Conservation (phyloP, 1,140 invertebrate genomes). For the Pseudomyrmex gracilis region DNA sequence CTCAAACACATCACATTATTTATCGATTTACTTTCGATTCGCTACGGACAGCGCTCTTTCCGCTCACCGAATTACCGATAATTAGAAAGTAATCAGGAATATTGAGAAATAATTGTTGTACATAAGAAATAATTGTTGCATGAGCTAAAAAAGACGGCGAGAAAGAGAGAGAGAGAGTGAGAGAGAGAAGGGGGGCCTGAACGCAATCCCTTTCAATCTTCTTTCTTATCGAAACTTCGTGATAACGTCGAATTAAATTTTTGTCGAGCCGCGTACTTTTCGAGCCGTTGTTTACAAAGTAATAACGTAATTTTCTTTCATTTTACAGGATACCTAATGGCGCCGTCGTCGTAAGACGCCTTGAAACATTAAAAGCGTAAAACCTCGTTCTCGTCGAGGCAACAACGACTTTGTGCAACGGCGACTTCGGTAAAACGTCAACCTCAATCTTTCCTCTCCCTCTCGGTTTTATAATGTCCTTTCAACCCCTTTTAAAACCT, state of each 20-base stretch:
- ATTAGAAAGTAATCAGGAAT: conserved; percentile 22
- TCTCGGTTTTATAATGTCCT: conserved; percentile 63
- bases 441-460: conserved; percentile 47
- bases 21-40: conserved; percentile 2
- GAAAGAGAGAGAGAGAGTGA: no score
- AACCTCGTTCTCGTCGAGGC: conserved; percentile 40
- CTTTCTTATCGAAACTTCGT: neutral
- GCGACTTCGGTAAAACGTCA: conserved; percentile 61
- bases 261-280: neutral
- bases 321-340: conserved; percentile 55
- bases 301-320: conserved; percentile 47
- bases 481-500: conserved; percentile 71
- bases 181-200: neutral
- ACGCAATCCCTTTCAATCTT: neutral
- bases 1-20: neutral
- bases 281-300: conserved; percentile 8
- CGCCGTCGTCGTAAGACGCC: conserved; percentile 10
- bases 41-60: neutral
- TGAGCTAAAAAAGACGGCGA: no score
- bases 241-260: neutral
- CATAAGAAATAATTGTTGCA: neutral
- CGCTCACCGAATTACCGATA: neutral
- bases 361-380: conserved; percentile 60
- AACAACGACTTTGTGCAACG: conserved; percentile 40
- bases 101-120: neutral